A percentile compares a stretch with the other conserved stretches of the same genome.
phyloP scores from a whole-genome alignment of 2,113 vertebrate species.

The Butorides virescens region DNA sequence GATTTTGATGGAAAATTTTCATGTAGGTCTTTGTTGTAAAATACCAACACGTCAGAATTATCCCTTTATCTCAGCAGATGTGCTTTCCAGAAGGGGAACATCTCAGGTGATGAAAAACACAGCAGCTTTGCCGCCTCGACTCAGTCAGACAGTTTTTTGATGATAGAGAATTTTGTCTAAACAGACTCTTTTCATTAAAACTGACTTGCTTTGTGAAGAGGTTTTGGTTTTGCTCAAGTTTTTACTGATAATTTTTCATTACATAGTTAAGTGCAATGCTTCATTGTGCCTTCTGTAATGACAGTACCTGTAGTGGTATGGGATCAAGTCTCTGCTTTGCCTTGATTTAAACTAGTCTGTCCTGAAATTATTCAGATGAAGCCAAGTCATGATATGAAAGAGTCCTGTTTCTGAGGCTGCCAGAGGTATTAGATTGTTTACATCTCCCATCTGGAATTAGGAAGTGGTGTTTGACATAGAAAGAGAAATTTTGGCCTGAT shows the following conservation, averaged over 20 bases:
- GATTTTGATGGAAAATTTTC: neutral
- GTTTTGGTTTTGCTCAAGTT: neutral
- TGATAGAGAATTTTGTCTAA: conserved; percentile 11
- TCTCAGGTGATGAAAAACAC: conserved; percentile 41
- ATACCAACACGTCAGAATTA: neutral
- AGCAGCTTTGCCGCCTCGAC: neutral
- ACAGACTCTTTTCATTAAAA: conserved; percentile 21
- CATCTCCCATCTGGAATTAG: neutral
- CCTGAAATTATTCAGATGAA: neutral
- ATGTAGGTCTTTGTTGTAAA: neutral
- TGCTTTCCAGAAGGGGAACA: neutral
- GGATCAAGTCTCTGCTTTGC: neutral
- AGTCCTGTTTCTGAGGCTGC: neutral
- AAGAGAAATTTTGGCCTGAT: neutral
- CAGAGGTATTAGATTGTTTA: neutral
- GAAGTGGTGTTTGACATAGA: neutral
- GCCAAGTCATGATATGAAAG: neutral
- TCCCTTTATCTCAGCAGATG: conserved; percentile 40
- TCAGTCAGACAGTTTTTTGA: neutral
- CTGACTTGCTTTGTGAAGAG: neutral
- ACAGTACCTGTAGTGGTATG: rapidly evolving
- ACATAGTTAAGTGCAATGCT: neutral
- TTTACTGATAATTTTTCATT: neutral
- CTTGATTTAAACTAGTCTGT: neutral
- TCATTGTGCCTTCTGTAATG: neutral